phyloP scores from a whole-genome alignment of 2,888 invertebrate species.

The Apocheima hispidaria region DNA sequence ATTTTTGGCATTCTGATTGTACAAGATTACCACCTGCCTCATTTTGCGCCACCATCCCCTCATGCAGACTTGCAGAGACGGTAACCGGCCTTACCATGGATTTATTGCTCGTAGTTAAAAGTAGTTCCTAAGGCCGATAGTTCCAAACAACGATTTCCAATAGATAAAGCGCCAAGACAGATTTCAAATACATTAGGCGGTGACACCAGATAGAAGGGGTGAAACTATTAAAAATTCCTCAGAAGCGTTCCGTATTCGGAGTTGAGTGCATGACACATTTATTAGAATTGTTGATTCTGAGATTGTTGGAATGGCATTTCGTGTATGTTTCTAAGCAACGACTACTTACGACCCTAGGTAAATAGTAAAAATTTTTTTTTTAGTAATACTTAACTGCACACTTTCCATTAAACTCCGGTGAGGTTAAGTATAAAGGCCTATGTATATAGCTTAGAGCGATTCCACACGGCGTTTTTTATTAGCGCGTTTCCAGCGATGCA shows the following conservation, averaged over 20 bases:
- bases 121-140: constrained; percentile 80
- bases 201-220: constrained; percentile 63
- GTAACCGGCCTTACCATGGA: constrained; percentile 73
- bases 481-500: too few species aligned
- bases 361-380: too few species aligned
- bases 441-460: too few species aligned
- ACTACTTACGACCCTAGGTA: background rate
- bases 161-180: constrained; percentile 82
- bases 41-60: constrained; percentile 58
- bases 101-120: constrained; percentile 85
- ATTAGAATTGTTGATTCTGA: constrained; percentile 64
- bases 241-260: constrained; percentile 52
- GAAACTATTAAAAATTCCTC: constrained; percentile 83
- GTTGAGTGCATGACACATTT: constrained; percentile 74
- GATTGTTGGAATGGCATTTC: constrained; percentile 33
- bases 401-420: too few species aligned
- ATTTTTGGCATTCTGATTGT: background rate
- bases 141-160: constrained; percentile 84
- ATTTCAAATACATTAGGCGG: constrained; percentile 84
- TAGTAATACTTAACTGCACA: too few species aligned
- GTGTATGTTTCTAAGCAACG: constrained; percentile 9
- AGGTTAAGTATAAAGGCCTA: too few species aligned
- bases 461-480: too few species aligned
- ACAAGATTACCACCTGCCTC: background rate
- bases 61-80: constrained; percentile 73